Conservation (phyloP, 1,140 invertebrate genomes). For the Drosophila watanabei region DNA sequence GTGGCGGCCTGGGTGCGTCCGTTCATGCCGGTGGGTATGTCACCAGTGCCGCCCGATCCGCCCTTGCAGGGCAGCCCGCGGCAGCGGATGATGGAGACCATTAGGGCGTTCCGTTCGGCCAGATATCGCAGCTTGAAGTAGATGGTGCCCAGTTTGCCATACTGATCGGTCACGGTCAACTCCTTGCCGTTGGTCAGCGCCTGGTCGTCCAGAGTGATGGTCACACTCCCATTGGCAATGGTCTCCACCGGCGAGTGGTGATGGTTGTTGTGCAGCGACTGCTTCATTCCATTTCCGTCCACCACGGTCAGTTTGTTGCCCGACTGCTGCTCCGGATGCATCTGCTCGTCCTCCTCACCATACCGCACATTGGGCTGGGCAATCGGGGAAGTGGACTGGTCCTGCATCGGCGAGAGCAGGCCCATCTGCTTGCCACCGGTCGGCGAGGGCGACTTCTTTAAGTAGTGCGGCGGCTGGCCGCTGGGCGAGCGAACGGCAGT, state of each 20-base stretch:
- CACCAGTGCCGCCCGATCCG: constrained; percentile 86
- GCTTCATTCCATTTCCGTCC: constrained; percentile 46
- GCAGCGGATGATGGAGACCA: constrained; percentile 96
- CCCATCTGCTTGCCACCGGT: constrained; percentile 88
- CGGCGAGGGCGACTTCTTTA: constrained; percentile 95
- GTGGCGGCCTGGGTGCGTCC: constrained; percentile 87
- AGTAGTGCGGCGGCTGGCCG: constrained; percentile 89
- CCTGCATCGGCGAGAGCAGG: constrained; percentile 85
- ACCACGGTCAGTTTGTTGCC: constrained; percentile 62
- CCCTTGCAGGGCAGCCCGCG: constrained; percentile 92
- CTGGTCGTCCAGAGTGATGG: constrained; percentile 84
- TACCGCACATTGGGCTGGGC: constrained; percentile 76
- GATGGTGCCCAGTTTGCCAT: constrained; percentile 92
- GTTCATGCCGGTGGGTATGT: constrained; percentile 82
- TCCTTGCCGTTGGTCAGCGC: constrained; percentile 80
- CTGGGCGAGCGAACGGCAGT: constrained; percentile 88
- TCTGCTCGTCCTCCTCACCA: constrained; percentile 74
- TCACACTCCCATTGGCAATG: constrained; percentile 72
- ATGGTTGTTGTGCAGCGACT: constrained; percentile 42
- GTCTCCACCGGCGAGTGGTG: constrained; percentile 82
- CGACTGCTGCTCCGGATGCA: constrained; percentile 42
- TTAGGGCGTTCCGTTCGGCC: constrained; percentile 94
- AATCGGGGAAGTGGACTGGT: constrained; percentile 78
- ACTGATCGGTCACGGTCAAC: constrained; percentile 85
- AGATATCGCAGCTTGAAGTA: constrained; percentile 95